Evolutionary conservation across 30 jellyfish, hydroid and myxozoan species (phyloP), one percentile per base, ranked within the genome.

Genomic region (Aurelia sp.): DNA sequence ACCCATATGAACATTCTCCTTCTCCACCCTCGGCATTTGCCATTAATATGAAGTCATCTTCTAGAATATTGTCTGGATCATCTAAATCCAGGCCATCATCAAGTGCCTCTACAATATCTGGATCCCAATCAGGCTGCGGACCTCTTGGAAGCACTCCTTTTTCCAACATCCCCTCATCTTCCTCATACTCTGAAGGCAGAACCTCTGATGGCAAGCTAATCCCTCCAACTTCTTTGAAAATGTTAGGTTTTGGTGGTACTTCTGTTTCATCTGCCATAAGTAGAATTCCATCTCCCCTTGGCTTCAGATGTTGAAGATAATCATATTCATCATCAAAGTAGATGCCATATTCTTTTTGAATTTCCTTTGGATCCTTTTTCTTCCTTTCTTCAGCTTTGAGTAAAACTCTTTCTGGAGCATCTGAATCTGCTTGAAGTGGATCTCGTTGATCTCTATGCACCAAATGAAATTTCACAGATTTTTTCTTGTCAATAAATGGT

Each of bases 41-140:
- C 50, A 61, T 60, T 77, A 82, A 48, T 66, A 93, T 78, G 84
- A 93, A 93, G 50, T 93, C 88, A 57, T 93, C 98, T 13, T 93
- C 98, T 13, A 93, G 66, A 11, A 93, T 18, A 61, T 93, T 93
- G 6, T 78, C 96, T 23, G 98, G 98, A 58, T 92, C 95, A 13
- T 93, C 97, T 62, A 86, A 66, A 66, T 93, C 97, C 63, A 93
- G 57, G 63, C 90, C 98, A 41, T 84, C 98, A 78, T 93, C 98
- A 21, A 93, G 81, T 2, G 97, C 97, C 64, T 78, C 97, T 48
- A 93, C 98, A 55, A 93, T 88, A 84, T 93, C 98, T 30, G 98
- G 98, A 73, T 93, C 98, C 96, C 96, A 86, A 59, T 93, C 89
- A 33, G 98, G 98, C 20, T 93, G 96, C 4, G 96, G 96, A 13